phyloP scores from a whole-genome alignment of 2,113 vertebrate genomes.

The Indicator indicator region DNA sequence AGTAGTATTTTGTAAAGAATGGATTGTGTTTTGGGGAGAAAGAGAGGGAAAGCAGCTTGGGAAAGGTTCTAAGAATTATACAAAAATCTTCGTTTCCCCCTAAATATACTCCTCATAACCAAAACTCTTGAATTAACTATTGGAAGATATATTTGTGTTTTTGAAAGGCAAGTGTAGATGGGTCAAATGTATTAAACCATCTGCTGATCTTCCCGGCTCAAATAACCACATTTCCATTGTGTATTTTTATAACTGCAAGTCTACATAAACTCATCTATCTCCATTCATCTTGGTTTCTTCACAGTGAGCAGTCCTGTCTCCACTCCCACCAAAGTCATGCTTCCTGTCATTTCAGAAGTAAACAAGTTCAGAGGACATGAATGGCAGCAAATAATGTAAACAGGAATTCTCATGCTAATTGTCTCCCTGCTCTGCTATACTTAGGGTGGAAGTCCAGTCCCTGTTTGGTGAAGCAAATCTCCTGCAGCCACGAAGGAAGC shows the following conservation, averaged over 20 bases:
- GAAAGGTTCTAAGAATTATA: neutral
- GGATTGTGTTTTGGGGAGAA: neutral
- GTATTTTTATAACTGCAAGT: neutral
- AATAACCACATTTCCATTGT: neutral
- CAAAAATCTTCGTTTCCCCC: neutral
- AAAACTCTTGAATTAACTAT: neutral
- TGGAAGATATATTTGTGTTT: neutral
- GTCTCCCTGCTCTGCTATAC: conserved; percentile 8
- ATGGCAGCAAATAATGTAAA: conserved; percentile 43
- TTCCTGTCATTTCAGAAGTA: conserved; percentile 47
- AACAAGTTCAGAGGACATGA: conserved; percentile 20
- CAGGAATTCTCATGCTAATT: conserved; percentile 54
- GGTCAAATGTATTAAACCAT: neutral
- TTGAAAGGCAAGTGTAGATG: neutral
- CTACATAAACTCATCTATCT: neutral
- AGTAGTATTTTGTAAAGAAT: neutral
- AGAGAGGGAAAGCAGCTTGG: neutral
- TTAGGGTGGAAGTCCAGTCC: conserved; percentile 49
- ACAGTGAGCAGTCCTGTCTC: neutral
- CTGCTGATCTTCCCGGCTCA: neutral
- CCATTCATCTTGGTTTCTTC: neutral
- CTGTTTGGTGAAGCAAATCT: conserved; percentile 14
- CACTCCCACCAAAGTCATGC: neutral
- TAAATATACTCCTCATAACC: neutral
- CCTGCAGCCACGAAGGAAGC: conserved; percentile 48